A percentile compares a stretch with the other conserved stretches of the same genome.
Conservation (phyloP, 2,113 vertebrate species). For the Cheirogaleus medius region DNA sequence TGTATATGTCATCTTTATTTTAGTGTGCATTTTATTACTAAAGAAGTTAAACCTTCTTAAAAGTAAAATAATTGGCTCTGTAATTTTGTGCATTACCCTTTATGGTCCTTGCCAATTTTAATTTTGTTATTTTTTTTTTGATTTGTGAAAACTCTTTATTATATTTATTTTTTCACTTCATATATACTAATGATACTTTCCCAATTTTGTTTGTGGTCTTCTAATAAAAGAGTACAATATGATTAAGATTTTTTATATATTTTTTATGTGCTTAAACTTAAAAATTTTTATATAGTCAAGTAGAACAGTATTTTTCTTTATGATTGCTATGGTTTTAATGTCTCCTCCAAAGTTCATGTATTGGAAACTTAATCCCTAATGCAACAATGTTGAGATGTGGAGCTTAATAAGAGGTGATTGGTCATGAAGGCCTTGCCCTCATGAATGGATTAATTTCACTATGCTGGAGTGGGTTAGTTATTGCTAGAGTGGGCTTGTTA, state of each 20-base stretch:
- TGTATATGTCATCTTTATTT: not conserved
- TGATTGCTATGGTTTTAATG: not conserved
- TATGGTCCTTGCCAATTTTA: not conserved
- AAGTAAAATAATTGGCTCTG: not conserved
- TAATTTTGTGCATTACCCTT: not conserved
- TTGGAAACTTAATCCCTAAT: not conserved
- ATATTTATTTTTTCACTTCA: not conserved
- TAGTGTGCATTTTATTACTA: not conserved
- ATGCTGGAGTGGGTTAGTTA: not conserved
- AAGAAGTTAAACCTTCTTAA: not conserved
- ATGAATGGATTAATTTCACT: not conserved
- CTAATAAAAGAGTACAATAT: not conserved
- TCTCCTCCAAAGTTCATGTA: not conserved
- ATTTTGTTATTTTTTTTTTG: not conserved
- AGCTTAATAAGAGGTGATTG: not conserved
- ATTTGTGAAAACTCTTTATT: not conserved
- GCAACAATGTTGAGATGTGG: not conserved
- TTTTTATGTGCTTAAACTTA: not conserved
- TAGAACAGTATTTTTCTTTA: not conserved
- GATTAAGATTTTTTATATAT: not conserved
- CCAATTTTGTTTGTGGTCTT: not conserved
- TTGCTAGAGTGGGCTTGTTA: not conserved
- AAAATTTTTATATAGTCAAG: not conserved
- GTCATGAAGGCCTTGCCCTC: not conserved
- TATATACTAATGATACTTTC: not conserved